These are phyloP conservation scores for Athene cunicularia DNA, from an alignment of 2,113 vertebrate genomes.

Conservation along the genomic window DNA sequence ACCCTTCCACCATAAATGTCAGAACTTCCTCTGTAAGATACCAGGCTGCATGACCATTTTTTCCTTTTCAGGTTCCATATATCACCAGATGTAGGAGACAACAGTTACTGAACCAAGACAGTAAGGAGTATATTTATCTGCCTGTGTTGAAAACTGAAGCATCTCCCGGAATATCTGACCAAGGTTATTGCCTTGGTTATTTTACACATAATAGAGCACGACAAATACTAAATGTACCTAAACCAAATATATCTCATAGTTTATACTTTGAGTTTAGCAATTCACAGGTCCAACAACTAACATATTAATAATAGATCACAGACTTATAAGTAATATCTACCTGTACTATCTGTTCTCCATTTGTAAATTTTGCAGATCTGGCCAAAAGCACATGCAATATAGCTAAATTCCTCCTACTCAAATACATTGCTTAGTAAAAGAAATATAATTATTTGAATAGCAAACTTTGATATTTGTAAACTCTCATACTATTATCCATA, in stretches of 20 bases:
- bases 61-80: background rate
- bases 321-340: background rate
- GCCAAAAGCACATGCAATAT: fast-evolving
- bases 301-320: background rate
- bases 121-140: background rate
- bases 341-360: background rate
- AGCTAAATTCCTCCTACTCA: background rate
- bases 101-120: background rate
- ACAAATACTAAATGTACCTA: background rate
- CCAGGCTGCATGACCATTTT: background rate
- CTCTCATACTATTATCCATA: background rate
- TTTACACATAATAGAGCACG: background rate
- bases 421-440: background rate
- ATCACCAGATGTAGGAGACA: background rate
- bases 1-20: background rate
- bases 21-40: background rate
- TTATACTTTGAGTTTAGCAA: background rate
- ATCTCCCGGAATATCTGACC: background rate
- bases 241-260: background rate
- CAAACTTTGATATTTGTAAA: background rate
- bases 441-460: background rate
- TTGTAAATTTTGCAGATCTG: background rate
- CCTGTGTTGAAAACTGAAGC: background rate
- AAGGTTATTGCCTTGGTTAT: background rate
- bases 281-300: background rate